A percentile compares a stretch with the other conserved stretches of the same genome.
Conservation (phyloP, 2,888 invertebrate species). For the Conus canariensis region DNA sequence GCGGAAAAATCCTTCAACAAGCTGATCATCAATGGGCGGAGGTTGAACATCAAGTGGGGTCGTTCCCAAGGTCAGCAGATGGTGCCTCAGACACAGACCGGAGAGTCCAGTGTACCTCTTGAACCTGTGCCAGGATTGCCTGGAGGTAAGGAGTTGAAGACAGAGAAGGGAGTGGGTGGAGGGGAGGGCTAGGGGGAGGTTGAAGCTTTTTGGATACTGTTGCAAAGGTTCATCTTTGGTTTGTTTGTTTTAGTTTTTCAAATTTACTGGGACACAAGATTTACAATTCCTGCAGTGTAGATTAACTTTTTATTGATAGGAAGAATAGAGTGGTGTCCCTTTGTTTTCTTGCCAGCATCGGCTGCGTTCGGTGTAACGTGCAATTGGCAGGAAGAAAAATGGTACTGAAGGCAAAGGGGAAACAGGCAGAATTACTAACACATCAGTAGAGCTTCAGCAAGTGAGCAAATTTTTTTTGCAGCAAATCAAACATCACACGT, state of each 20-base stretch:
- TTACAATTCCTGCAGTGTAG: no score
- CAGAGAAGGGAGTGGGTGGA: not conserved
- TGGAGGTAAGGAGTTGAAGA: slow-evolving; percentile 78
- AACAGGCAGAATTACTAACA: no score
- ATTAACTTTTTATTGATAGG: no score
- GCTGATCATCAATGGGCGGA: slow-evolving; percentile 86
- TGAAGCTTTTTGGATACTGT: not conserved
- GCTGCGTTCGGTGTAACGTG: no score
- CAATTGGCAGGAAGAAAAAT: no score
- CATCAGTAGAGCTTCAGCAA: no score
- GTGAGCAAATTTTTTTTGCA: no score
- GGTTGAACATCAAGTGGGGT: slow-evolving; percentile 99
- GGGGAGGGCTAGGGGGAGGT: not conserved
- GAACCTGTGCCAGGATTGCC: slow-evolving; percentile 90
- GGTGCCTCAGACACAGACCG: slow-evolving; percentile 63
- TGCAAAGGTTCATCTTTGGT: not conserved
- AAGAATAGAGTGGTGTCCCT: no score
- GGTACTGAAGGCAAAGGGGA: no score
- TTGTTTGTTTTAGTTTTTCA: not conserved
- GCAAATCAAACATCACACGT: no score
- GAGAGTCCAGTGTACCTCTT: slow-evolving; percentile 74
- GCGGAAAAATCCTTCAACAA: slow-evolving; percentile 90
- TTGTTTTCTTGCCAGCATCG: no score
- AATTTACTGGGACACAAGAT: not conserved
- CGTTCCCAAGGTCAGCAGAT: slow-evolving; percentile 88